Percentiles rank a stretch among this genome's conserved stretches.
phyloP scores from a whole-genome alignment of 2,888 invertebrate genomes.

The Chrysodeixis includens region DNA sequence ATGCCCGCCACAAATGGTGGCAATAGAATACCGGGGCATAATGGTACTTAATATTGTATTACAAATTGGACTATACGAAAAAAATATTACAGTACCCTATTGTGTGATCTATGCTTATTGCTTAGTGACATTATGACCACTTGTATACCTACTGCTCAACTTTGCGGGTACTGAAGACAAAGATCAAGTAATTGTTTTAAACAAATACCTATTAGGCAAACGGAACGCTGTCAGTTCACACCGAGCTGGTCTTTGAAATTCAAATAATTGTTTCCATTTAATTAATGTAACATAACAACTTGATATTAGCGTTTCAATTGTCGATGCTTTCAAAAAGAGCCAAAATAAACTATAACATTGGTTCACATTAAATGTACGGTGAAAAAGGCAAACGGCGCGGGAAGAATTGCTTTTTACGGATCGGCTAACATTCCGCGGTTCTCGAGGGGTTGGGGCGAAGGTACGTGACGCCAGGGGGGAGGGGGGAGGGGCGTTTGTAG shows the following conservation, averaged over 20 bases:
- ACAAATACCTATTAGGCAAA: not conserved
- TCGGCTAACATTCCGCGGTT: conserved; percentile 81
- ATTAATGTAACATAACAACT: conserved; percentile 9
- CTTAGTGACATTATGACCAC: not conserved
- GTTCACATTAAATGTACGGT: conserved; percentile 84
- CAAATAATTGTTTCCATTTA: not conserved
- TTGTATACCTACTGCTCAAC: not conserved
- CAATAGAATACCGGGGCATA: conserved; percentile 13
- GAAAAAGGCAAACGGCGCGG: conserved; percentile 84
- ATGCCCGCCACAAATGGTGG: conserved; percentile 26
- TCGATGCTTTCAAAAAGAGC: conserved; percentile 56
- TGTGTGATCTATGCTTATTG: conserved; percentile 14
- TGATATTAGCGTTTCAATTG: conserved; percentile 46
- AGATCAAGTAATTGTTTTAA: not conserved
- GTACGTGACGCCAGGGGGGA: conserved; percentile 59
- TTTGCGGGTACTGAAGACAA: not conserved
- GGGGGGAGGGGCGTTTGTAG: conserved; percentile 58
- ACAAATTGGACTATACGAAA: not conserved
- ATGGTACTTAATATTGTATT: not conserved
- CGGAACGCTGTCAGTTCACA: not conserved
- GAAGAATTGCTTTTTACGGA: conserved; percentile 87
- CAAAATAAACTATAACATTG: conserved; percentile 78
- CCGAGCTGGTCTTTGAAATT: not conserved
- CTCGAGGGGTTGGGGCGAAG: conserved; percentile 61
- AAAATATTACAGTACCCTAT: not conserved